phyloP scores from a whole-genome alignment of 92 coral and sea anemone species.

The Zoanthus sansibaricus region DNA sequence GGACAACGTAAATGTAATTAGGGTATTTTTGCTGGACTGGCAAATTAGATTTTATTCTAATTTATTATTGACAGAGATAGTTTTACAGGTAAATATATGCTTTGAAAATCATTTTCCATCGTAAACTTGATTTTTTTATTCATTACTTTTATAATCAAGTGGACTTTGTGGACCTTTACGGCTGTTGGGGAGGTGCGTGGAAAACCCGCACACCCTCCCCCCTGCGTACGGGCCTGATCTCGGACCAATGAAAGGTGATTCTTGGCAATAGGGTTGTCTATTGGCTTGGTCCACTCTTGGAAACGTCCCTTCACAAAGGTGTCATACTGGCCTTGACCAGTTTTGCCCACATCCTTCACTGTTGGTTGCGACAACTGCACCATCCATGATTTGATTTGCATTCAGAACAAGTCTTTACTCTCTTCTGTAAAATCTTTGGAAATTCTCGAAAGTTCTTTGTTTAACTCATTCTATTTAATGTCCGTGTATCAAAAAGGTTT shows the following conservation, averaged over 20 bases:
- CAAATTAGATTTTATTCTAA: too few relatives aligned
- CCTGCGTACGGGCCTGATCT: constrained; percentile 39
- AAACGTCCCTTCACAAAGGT: constrained; percentile 52
- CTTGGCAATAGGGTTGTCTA: constrained; percentile 57
- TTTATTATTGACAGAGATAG: background rate
- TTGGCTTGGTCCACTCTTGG: constrained; percentile 24
- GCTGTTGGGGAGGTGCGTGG: too few relatives aligned
- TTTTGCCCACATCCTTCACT: constrained; percentile 22
- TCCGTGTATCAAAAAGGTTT: too few relatives aligned
- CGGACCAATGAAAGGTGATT: constrained; percentile 54
- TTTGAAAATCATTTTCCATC: too few relatives aligned
- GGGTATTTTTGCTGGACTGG: too few relatives aligned
- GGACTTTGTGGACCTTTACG: too few relatives aligned
- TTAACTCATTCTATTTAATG: too few relatives aligned
- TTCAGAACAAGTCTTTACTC: constrained; percentile 42
- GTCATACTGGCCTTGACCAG: constrained; percentile 54
- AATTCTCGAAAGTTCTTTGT: background rate
- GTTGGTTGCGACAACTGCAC: constrained; percentile 28
- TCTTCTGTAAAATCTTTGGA: constrained; percentile 43
- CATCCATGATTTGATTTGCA: constrained; percentile 52
- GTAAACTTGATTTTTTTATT: too few relatives aligned
- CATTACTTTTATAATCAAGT: too few relatives aligned
- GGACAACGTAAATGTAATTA: too few relatives aligned
- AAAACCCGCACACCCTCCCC: too few relatives aligned
- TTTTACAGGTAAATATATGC: constrained; percentile 16